These are phyloP conservation scores for Ametastegia equiseti DNA, from an alignment of 2,888 invertebrate species.

Conservation along the genomic window DNA sequence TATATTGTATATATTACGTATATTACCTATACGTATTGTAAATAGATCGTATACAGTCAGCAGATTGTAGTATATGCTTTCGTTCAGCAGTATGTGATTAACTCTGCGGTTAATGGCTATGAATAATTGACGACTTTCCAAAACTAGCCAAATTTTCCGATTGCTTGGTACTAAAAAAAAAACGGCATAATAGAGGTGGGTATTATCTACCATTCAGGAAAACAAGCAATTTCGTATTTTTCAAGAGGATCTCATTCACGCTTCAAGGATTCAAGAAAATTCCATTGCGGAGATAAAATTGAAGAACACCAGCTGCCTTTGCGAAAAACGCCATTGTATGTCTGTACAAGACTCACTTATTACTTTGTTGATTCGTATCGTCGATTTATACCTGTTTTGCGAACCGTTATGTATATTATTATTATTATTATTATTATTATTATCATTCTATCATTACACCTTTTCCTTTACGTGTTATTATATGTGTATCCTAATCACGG, in stretches of 20 bases:
- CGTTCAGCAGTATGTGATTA: background rate
- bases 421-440: background rate
- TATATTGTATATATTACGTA: too few species aligned
- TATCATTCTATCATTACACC: background rate
- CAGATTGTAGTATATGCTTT: background rate
- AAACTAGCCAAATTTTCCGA: background rate
- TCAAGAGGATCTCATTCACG: slow-evolving; percentile 30
- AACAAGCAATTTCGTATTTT: slow-evolving; percentile 27
- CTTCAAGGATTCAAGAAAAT: slow-evolving; percentile 1
- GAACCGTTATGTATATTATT: background rate
- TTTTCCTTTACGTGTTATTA: background rate
- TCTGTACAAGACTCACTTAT: background rate
- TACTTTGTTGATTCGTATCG: background rate
- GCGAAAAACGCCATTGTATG: background rate
- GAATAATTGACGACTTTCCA: too few species aligned
- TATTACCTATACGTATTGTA: slow-evolving; percentile 3
- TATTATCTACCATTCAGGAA: background rate
- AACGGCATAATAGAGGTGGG: background rate
- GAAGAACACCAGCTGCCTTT: background rate
- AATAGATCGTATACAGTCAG: background rate
- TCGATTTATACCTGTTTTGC: background rate
- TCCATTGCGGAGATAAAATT: background rate
- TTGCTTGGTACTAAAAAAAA: background rate
- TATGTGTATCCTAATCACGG: too few species aligned
- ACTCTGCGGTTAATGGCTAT: background rate